phyloP scores from a whole-genome alignment of 2,888 invertebrate species.

The Caradrina kadenii region DNA sequence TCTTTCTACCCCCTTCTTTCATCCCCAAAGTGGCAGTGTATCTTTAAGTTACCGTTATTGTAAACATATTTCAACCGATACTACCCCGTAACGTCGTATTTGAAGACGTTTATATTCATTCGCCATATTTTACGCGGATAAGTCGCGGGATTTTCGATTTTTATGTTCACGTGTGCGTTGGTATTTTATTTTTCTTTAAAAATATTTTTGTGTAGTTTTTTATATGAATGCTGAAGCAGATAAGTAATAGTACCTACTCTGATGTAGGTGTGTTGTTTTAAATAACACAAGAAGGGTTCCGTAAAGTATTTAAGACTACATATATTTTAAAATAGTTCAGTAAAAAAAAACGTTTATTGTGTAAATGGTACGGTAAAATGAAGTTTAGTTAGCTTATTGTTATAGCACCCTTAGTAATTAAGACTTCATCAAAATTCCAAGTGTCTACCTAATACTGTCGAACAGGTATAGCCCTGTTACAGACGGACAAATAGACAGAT shows the following conservation, averaged over 20 bases:
- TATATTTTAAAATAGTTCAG: no score
- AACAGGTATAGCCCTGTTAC: no score
- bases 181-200: not conserved
- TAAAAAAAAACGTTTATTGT: no score
- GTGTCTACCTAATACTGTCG: no score
- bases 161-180: slow-evolving; percentile 55
- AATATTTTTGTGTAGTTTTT: not conserved
- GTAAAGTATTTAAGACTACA: no score
- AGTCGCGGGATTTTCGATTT: slow-evolving; percentile 68
- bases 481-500: no score
- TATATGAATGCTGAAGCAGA: not conserved
- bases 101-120: slow-evolving; percentile 77
- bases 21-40: slow-evolving; percentile 81
- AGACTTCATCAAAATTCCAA: no score
- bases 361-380: no score
- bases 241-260: no score
- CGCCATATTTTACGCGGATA: slow-evolving; percentile 69
- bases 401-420: no score
- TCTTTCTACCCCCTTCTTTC: slow-evolving; percentile 69
- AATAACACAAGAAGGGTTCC: no score
- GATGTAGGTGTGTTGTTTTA: not conserved
- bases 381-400: no score
- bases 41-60: slow-evolving; percentile 79
- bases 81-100: slow-evolving; percentile 69
- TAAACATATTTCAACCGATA: slow-evolving; percentile 86